Base-by-base conservation (phyloP, 2,113 vertebrate species). In the Sinocyclocheilus rhinocerous region DNA sequence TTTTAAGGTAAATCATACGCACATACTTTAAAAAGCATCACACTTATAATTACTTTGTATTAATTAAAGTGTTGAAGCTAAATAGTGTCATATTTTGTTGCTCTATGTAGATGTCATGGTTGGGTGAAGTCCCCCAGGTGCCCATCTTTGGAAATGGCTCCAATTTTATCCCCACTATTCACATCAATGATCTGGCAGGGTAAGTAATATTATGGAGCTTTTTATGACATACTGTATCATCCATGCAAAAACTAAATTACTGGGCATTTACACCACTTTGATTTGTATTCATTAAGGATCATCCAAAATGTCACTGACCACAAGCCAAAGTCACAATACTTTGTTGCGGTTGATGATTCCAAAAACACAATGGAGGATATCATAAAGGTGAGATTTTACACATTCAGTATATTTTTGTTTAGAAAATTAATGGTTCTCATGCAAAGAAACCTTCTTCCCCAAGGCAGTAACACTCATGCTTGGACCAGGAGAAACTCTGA, bases 151-250 rank as follows among this genome's bases (percentile, higher is more conserved):
- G 96, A 90, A 92, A 96, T 0, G 97, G 97, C 79, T 90, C 73
- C 4, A 99, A 98, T 89, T 26, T 95, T 11, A 52, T 98, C 84
- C 98, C 98, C 42, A 93, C 93, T 0, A 97, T 99, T 93, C 97
- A 99, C 78, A 80, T 99, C 88, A 90, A 79, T 55, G 98, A 99
- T 85, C 95, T 99, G 80, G 97, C 97, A 61, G 93, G 91, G 97
- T 99, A 84, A 90, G 95, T 89, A 2, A 33, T 18, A 50, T 89
- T 61, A 29, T 70, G 3, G 12, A 69, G 59, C 24, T 76, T 55
- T 29, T 82, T 13, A 22, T 29, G 26, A 2, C 29, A 29, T 2
- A 29, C 29, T 29, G 29, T 29, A 29, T 29, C 29, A 29, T 29
- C 29, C 29, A 29, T 29, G 29, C 29, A 29, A 82, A 81, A 70